Percentiles rank a stretch among this genome's conserved stretches.
These are phyloP conservation scores for Menidia menidia DNA, from an alignment of 2,797 vertebrate genomes.

Conservation along the genomic window DNA sequence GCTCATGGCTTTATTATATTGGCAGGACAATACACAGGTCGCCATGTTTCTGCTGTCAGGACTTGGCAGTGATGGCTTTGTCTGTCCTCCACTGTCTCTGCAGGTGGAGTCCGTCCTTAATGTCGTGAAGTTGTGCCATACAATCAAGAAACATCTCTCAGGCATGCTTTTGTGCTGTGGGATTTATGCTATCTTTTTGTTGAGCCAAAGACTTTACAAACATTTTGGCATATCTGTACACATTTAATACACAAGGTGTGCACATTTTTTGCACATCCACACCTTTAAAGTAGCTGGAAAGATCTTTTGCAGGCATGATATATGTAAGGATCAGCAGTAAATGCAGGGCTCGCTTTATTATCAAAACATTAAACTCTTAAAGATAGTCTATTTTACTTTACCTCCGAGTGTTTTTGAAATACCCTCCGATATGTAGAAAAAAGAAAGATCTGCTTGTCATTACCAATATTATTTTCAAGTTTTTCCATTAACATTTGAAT, in stretches of 20 bases:
- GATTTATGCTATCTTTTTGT: not conserved
- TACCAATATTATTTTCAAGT: not conserved
- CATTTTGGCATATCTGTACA: no score
- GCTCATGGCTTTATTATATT: constrained; percentile 69
- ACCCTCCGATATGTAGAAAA: no score
- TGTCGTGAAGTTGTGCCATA: constrained; percentile 31
- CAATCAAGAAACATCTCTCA: constrained; percentile 37
- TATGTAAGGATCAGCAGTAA: no score
- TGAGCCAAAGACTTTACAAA: not conserved
- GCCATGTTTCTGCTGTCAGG: constrained; percentile 74
- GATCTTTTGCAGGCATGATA: no score
- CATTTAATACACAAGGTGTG: no score
- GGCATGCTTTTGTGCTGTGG: constrained; percentile 17
- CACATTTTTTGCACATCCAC: no score
- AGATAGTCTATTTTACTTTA: no score
- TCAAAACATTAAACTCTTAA: no score
- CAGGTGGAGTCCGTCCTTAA: constrained; percentile 54
- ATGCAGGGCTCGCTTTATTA: no score
- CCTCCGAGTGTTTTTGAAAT: no score
- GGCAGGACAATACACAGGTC: constrained; percentile 76
- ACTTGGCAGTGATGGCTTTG: constrained; percentile 69
- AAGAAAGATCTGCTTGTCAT: not conserved
- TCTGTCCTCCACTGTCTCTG: constrained; percentile 66
- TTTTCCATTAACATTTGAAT: not conserved
- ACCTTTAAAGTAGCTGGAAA: no score